Conservation (phyloP, 2,113 vertebrate genomes). For the Aptenodytes forsteri region DNA sequence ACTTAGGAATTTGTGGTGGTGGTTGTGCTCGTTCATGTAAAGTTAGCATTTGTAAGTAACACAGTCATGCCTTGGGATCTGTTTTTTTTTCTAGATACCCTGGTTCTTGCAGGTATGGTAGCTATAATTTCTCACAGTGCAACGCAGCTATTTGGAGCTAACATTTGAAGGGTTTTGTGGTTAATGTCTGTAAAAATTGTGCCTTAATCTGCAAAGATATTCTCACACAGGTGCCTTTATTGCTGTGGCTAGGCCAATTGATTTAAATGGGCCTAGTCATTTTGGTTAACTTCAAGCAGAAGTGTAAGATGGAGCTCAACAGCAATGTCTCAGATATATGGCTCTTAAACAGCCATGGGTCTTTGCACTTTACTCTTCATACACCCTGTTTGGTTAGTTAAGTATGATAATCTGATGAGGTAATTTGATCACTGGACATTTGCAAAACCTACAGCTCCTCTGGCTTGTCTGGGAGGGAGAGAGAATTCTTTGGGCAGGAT, state of each 20-base stretch:
- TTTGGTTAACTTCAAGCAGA: not conserved
- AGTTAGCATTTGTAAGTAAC: not conserved
- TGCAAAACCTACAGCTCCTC: not conserved
- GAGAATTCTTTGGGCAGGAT: not conserved
- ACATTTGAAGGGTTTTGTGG: not conserved
- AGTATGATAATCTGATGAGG: not conserved
- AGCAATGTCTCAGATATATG: not conserved
- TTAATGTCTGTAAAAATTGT: not conserved
- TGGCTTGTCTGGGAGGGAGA: not conserved
- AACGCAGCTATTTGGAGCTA: not conserved
- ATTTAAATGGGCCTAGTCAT: not conserved
- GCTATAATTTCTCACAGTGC: not conserved
- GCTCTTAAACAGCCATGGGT: not conserved
- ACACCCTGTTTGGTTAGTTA: not conserved
- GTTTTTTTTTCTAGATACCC: not conserved
- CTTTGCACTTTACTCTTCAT: not conserved
- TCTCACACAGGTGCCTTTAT: not conserved
- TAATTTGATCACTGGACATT: not conserved
- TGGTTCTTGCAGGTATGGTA: not conserved
- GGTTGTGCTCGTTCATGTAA: accelerated
- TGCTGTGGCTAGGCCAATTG: not conserved
- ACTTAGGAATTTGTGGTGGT: not conserved
- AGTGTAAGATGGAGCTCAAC: not conserved
- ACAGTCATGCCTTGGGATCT: not conserved
- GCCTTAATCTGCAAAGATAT: not conserved